phyloP scores from a whole-genome alignment of 64 coral and sea anemone genomes.

The Trachythela sp. region DNA sequence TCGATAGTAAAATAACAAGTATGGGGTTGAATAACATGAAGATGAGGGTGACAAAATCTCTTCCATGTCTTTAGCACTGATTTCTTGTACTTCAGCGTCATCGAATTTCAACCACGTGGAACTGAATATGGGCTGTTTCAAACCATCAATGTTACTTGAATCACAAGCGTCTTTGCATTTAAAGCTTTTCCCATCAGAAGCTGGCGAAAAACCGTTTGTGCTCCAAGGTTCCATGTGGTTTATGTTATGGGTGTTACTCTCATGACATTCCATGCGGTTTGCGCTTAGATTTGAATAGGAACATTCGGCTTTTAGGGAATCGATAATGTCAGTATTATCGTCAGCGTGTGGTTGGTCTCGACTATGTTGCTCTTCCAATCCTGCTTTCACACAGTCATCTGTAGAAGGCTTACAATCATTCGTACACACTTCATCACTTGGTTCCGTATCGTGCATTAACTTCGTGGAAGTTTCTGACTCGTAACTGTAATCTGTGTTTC shows the following conservation, averaged over 20 bases:
- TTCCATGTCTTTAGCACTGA: background rate
- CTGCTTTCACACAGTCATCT: no score
- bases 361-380: no score
- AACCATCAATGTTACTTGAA: background rate
- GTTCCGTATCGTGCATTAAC: no score
- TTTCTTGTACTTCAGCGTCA: slow-evolving; percentile 7
- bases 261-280: no score
- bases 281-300: no score
- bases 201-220: background rate
- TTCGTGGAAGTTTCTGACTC: no score
- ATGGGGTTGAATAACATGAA: slow-evolving; percentile 15
- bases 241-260: background rate
- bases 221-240: background rate
- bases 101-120: slow-evolving; percentile 11
- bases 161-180: background rate
- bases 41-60: slow-evolving; percentile 10
- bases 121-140: background rate
- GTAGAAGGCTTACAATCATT: no score
- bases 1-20: background rate
- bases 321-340: no score
- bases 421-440: no score
- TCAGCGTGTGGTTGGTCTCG: no score
- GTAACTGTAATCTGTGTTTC: no score
- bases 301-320: no score
- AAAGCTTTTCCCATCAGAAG: background rate